Evolutionary conservation across 2,888 invertebrate species (phyloP).

Genomic region (Lithophane ornitopus): DNA sequence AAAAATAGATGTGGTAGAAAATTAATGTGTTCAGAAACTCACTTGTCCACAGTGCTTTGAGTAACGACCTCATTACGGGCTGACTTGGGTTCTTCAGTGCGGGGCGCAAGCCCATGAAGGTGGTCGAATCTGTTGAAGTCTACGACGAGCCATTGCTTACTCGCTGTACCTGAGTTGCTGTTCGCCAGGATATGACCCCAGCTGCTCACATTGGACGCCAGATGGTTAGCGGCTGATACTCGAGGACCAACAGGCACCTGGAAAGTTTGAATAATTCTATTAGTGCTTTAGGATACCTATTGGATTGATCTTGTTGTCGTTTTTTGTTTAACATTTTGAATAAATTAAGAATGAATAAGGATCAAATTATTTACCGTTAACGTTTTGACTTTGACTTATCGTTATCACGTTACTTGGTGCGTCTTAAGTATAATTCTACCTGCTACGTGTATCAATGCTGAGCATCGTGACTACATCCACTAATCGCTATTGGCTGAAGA

Average conservation of each 20-base stretch:
- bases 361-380: too few relatives aligned
- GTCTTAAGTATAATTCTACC: not conserved
- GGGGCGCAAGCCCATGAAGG: slow-evolving; percentile 67
- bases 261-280: slow-evolving; percentile 27
- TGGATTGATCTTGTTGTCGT: not conserved
- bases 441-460: not conserved
- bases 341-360: too few relatives aligned
- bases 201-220: slow-evolving; percentile 92
- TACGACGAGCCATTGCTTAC: slow-evolving; percentile 96
- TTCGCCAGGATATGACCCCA: slow-evolving; percentile 93
- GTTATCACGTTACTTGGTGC: not conserved
- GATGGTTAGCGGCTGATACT: slow-evolving; percentile 95
- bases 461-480: not conserved
- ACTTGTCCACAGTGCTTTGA: slow-evolving; percentile 82
- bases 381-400: not conserved
- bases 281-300: not conserved
- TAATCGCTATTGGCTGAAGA: not conserved
- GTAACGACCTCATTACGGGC: slow-evolving; percentile 76
- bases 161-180: slow-evolving; percentile 95
- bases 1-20: not conserved
- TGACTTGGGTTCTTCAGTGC: slow-evolving; percentile 47
- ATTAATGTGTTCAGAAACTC: slow-evolving; percentile 58
- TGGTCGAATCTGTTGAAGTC: slow-evolving; percentile 92
- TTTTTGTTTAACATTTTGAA: too few relatives aligned
- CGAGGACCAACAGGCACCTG: slow-evolving; percentile 94